Evolutionary conservation across 2,888 invertebrate species (phyloP).

Genomic region (Trissonchulus latispiculum): DNA sequence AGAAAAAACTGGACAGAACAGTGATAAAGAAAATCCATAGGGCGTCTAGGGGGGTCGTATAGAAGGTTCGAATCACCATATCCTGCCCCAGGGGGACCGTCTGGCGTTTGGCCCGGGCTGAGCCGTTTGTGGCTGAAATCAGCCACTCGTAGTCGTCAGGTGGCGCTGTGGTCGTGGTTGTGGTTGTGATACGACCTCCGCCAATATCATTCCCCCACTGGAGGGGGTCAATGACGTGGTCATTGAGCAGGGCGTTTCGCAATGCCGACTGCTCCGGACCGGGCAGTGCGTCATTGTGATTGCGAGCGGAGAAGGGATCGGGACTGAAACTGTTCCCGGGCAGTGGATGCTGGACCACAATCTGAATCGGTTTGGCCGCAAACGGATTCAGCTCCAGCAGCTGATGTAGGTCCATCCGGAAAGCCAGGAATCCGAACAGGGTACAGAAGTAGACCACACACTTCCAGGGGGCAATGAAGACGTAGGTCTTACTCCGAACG

Average conservation of each 20-base stretch:
- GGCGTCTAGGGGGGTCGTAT: slow-evolving; percentile 42
- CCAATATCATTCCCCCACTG: not conserved
- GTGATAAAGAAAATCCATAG: slow-evolving; percentile 44
- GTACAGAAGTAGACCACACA: slow-evolving; percentile 66
- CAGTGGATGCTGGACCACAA: slow-evolving; percentile 30
- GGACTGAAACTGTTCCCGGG: not conserved
- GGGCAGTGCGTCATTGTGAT: not conserved
- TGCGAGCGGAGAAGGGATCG: not conserved
- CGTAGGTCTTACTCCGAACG: slow-evolving; percentile 76
- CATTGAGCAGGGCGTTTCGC: not conserved
- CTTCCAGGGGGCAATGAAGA: slow-evolving; percentile 84
- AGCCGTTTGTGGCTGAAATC: not conserved
- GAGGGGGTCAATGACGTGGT: slow-evolving; percentile 1
- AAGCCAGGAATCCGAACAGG: slow-evolving; percentile 57
- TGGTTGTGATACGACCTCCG: not conserved
- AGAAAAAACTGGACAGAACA: slow-evolving; percentile 42
- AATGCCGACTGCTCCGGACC: not conserved
- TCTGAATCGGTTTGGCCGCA: slow-evolving; percentile 39
- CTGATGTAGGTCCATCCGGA: slow-evolving; percentile 3
- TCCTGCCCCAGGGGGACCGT: slow-evolving; percentile 18
- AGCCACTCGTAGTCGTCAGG: slow-evolving; percentile 1
- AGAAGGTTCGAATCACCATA: slow-evolving; percentile 30
- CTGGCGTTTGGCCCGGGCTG: not conserved
- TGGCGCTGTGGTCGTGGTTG: slow-evolving; percentile 10
- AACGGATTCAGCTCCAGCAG: slow-evolving; percentile 34